Conservation (phyloP, 2,888 invertebrate species). For the Saturnia pavonia region DNA sequence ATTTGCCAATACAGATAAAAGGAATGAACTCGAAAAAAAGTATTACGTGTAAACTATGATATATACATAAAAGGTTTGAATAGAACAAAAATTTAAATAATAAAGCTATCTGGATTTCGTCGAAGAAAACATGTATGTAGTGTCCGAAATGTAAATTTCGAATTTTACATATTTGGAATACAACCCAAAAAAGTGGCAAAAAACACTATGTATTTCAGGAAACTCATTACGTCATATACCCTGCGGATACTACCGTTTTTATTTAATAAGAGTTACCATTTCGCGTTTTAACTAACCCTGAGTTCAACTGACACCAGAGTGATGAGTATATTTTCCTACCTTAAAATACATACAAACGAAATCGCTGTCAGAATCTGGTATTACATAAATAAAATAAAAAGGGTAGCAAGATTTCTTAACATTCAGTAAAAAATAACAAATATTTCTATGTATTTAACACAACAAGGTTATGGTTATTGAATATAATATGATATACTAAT, state of each 20-base stretch:
- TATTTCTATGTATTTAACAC: too few species aligned
- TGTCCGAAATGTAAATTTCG: background rate
- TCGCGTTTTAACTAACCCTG: background rate
- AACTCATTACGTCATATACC: background rate
- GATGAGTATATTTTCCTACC: background rate
- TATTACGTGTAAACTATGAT: constrained; percentile 30
- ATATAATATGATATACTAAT: too few species aligned
- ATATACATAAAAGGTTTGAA: background rate
- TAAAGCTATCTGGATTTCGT: background rate
- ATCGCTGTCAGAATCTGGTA: background rate
- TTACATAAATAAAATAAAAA: background rate
- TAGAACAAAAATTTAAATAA: background rate
- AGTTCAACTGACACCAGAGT: background rate
- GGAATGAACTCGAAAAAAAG: constrained; percentile 54
- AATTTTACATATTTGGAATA: background rate
- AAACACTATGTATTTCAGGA: background rate
- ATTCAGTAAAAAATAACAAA: background rate
- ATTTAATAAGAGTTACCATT: background rate
- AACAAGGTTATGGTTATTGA: too few species aligned
- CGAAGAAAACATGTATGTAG: background rate
- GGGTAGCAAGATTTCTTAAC: background rate
- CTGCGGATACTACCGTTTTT: background rate
- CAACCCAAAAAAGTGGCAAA: background rate
- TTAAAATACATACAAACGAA: background rate
- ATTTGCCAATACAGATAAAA: constrained; percentile 70